Evolutionary conservation across 2,888 invertebrate genomes (phyloP).

Genomic region (Hirtodrosophila confusa): DNA sequence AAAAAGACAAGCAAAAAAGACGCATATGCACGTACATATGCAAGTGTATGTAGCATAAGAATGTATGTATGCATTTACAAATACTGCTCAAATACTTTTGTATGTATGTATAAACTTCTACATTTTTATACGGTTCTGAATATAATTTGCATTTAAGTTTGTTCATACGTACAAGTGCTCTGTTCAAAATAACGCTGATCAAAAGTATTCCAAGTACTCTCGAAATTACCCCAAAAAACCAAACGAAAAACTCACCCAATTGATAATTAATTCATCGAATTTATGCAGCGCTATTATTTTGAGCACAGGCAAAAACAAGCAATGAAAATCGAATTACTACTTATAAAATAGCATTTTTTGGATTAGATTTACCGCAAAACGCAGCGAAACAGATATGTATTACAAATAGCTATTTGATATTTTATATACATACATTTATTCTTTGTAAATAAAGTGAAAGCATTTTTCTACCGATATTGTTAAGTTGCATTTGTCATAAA

Average conservation of each 20-base stretch:
- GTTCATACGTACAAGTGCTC: conserved; percentile 7
- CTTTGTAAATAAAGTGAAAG: conserved; percentile 51
- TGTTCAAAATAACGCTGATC: conserved; percentile 7
- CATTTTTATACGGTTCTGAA: conserved; percentile 28
- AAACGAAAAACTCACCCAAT: not conserved
- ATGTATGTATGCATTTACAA: conserved; percentile 43
- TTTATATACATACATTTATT: conserved; percentile 19
- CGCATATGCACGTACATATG: conserved; percentile 22
- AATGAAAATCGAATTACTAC: conserved; percentile 1
- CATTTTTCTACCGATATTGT: conserved; percentile 37
- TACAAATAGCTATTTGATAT: conserved; percentile 28
- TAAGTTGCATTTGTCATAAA: conserved; percentile 15
- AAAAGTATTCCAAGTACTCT: conserved; percentile 20
- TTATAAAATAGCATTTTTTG: not conserved
- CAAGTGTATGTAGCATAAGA: conserved; percentile 23
- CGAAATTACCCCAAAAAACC: conserved; percentile 1
- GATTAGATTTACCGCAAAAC: conserved; percentile 3
- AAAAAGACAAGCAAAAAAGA: conserved; percentile 4
- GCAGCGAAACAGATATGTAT: conserved; percentile 19
- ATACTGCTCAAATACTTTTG: conserved; percentile 33
- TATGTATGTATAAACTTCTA: conserved; percentile 42
- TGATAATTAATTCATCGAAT: conserved; percentile 34
- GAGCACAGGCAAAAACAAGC: conserved; percentile 2
- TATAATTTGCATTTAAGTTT: conserved; percentile 28
- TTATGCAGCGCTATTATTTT: conserved; percentile 25